Evolutionary conservation across 1,140 invertebrate genomes (phyloP), one percentile per base, ranked within the genome.

Genomic region (Orius insidiosus): DNA sequence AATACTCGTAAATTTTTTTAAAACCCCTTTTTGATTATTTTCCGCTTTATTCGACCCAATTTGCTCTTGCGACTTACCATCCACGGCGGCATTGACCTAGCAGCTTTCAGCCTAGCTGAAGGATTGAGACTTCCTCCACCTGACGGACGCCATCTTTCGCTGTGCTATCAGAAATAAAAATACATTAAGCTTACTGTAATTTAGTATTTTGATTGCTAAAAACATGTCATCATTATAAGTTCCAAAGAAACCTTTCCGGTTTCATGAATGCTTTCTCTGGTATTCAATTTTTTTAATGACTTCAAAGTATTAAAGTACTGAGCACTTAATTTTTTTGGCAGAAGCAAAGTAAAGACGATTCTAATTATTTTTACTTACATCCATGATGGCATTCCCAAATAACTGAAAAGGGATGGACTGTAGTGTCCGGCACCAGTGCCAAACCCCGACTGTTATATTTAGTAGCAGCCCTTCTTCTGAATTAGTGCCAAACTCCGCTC

Each of bases 51-150:
- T n/a, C 14, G 10, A 43, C 31, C 14, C 42, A 41, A 48, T 49
- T 50, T 34, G 7, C 2, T 11, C 19, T 32, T n/a, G n/a, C n/a
- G n/a, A n/a, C n/a, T n/a, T 64, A 78, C 75, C 39, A 68, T 70
- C 76, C 76, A 78, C 53, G 73, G 71, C 45, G 76, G 76, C 76
- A 78, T 78, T 32, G 70, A 68, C 42, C 74, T 67, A 14, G 70
- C 67, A 53, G 67, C 63, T 47, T 71, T 60, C 36, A 73, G 50
- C 46, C 68, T 65, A 18, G 71, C 70, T 13, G 71, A 72, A 45
- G 71, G 67, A 57, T 61, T 67, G 64, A 63, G 56, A 53, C 58
- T 41, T 31, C 24, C 10, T 10, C 8, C 15, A 13, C 32, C 18
- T 13, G 32, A 39, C n/a, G 33, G 41, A 35, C 13, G 13, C 46